Conservation (phyloP, 2,797 vertebrate species). For the Craterocephalus amniculus region DNA sequence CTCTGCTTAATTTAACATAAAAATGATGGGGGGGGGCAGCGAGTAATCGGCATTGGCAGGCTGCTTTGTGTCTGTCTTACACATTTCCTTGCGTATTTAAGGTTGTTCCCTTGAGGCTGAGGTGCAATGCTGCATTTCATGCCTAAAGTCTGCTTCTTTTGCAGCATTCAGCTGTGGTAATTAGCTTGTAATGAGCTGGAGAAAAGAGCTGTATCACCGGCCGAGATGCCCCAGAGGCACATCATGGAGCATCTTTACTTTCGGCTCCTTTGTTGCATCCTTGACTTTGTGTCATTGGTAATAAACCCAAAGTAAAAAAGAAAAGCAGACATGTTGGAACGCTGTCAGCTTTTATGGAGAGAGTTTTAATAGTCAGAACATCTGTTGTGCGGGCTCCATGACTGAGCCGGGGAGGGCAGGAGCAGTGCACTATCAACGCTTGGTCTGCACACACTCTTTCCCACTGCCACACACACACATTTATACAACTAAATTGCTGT, state of each 20-base stretch:
- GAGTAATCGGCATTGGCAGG: slow-evolving; percentile 51
- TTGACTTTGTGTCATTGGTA: slow-evolving; percentile 34
- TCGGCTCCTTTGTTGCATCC: slow-evolving; percentile 28
- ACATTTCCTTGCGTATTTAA: slow-evolving; percentile 39
- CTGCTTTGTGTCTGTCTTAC: slow-evolving; percentile 48
- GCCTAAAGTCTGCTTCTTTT: slow-evolving; percentile 56
- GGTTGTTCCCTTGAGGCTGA: slow-evolving; percentile 48
- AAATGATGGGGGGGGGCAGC: slow-evolving; percentile 42
- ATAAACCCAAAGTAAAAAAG: slow-evolving; percentile 11
- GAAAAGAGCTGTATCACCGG: slow-evolving; percentile 44
- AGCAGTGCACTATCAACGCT: slow-evolving; percentile 45
- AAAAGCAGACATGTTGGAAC: slow-evolving; percentile 12
- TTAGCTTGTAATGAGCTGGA: slow-evolving; percentile 66
- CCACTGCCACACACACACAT: slow-evolving; percentile 12
- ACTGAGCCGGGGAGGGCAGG: slow-evolving; percentile 2
- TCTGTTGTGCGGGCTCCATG: slow-evolving; percentile 43
- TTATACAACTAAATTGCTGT: slow-evolving; percentile 18
- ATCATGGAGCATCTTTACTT: slow-evolving; percentile 39
- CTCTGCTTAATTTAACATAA: slow-evolving; percentile 62
- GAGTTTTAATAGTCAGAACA: slow-evolving; percentile 40
- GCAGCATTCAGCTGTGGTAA: slow-evolving; percentile 55
- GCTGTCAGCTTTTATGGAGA: not conserved
- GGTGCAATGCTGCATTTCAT: slow-evolving; percentile 59
- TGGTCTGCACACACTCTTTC: slow-evolving; percentile 26
- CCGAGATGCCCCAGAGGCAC: slow-evolving; percentile 36